Conservation (phyloP, 2,797 vertebrate species). For the Coendou prehensilis region DNA sequence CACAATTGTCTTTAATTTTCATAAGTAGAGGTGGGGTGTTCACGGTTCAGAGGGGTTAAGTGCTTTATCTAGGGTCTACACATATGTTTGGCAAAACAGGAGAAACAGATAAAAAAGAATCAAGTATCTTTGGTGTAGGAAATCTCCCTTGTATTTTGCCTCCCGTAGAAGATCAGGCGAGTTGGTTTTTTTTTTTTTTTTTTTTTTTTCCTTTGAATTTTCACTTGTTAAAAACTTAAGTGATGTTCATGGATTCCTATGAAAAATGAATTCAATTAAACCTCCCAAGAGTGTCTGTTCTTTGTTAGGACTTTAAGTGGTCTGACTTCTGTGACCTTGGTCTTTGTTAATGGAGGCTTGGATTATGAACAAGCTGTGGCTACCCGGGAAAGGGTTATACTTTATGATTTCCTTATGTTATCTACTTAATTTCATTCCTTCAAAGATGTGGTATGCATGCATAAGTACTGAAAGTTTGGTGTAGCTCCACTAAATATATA, state of each 20-base stretch:
- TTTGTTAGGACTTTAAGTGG: neutral
- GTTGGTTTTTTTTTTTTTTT: rapidly evolving
- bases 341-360: neutral
- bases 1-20: neutral
- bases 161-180: neutral
- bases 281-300: neutral
- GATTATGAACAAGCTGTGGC: conserved; percentile 3
- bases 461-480: neutral
- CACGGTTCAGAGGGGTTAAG: neutral
- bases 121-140: neutral
- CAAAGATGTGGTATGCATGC: neutral
- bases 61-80: neutral
- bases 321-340: neutral
- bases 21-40: neutral
- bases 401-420: conserved; percentile 1
- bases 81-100: neutral
- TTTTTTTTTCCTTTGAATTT: neutral
- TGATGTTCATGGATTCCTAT: conserved; percentile 9
- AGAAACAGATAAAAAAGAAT: neutral
- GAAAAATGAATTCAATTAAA: conserved; percentile 33
- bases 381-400: neutral
- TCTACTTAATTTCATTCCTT: conserved; percentile 37
- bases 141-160: neutral
- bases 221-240: conserved; percentile 48
- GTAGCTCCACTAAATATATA: neutral